Evolutionary conservation across 2,888 invertebrate species (phyloP), one percentile per base, ranked within the genome.

Genomic region (Drosophila mettleri): DNA sequence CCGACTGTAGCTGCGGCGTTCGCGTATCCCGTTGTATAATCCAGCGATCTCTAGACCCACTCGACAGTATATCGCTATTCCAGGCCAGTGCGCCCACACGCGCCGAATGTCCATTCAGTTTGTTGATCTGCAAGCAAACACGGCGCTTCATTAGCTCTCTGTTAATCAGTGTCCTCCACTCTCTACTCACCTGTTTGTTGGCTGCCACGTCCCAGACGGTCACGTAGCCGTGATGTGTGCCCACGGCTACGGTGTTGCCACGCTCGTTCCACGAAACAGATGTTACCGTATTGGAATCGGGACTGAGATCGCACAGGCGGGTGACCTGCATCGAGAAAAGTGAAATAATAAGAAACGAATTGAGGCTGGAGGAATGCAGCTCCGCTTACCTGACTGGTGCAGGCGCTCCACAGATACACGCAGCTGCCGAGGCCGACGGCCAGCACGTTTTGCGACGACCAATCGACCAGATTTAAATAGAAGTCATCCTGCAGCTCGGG

Each of bases 261-360:
- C 99, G 94, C 91, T 99, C 99, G 90, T 98, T 98, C 99, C 99
- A 99, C 51, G 99, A 98, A 22, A 99, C 99, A 2, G 99, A 99
- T 5, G 99, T 99, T 34, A 99, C 99, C 8, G 97, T 96, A 92
- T 99, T 99, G 31, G 96, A 96, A 91, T 98, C 98, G 38, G 95
- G 95, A 8, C 97, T 96, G 66, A 99, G 93, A 93, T 99, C 99
- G 93, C 99, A 99, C 36, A 99, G 93, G 89, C 98, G 94, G 27
- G 98, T 98, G 74, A 99, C 98, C 94, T 95, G 60, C 3, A 18
- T 34, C 2, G 27, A 10, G 33, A n/a, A 10, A 43, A 16, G 2
- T 12, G 3, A 18, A 18, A 0, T 6, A 38, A 24, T 31, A 12
- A 31, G 16, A 5, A 36, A 1, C 3, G 7, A 20, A 1, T 10